Base-by-base conservation (phyloP, 2,888 invertebrate species). In the Drosophila mimica region DNA sequence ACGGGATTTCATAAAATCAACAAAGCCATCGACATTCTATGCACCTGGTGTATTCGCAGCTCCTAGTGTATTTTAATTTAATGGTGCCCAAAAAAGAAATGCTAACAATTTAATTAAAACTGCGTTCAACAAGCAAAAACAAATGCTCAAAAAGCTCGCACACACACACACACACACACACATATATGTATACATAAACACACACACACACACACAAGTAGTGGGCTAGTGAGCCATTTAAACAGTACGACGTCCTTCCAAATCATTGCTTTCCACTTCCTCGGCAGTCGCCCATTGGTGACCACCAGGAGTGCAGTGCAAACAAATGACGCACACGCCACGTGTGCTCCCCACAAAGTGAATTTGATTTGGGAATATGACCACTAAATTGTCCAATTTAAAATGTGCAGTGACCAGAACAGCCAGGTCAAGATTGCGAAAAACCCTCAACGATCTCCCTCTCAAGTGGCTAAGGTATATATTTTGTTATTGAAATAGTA, bases 281-380 rank as follows among this genome's bases (percentile, higher is more conserved):
- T 63, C 30, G 46, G 28, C 17, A 31, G 13, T 11, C 31, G 53
- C 31, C 61, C 61, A 56, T 40, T 31, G 53, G 20, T 38, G 13
- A 33, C 31, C 40, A 51, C 15, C 51, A 66, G 48, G 62, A 81
- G 83, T 81, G 81, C 77, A 74, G 56, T 69, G 77, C 77, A 81
- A 81, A 81, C 83, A 81, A 63, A 80, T 80, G 67, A 83, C 76
- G 73, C 70, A 81, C 73, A 68, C 83, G 69, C 60, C 61, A 36
- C 54, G 61, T 67, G 49, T 54, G 38, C 56, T 28, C 33, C 53
- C n/a, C 57, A 51, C 65, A 83, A 86, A 77, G 73, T 70, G 76
- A 89, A 84, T 87, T 90, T 85, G 81, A 89, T 88, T 90, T 87
- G 81, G 79, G 84, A 83, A 87, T 85, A 80, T 76, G 70, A 75